Base-by-base conservation (phyloP, 2,797 vertebrate species). In the Decapterus maruadsi region DNA sequence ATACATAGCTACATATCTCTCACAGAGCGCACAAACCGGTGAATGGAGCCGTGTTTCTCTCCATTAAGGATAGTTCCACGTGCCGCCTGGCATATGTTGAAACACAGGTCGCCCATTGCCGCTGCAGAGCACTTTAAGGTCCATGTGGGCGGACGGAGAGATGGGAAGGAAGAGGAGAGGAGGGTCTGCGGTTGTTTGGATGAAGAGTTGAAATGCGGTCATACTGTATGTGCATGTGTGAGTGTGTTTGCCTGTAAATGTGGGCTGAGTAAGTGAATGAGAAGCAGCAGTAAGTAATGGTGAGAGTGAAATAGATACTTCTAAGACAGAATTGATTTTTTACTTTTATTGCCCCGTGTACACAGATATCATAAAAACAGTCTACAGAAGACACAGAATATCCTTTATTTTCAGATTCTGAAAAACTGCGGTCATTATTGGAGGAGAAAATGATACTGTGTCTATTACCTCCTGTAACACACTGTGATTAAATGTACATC, bases 21-120 rank as follows among this genome's bases (percentile, higher is more conserved):
- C 6, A 68, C 58, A 72, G 42, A 42, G 56, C 11, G 9, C 1
- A 4, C 14, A 22, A 26, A 14, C 48, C 14, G 2, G 42, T 73
- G 57, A 72, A 58, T 61, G 63, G 38, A 80, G 31, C 68, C 50
- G n/a, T 63, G 72, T 81, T 80, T 80, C 38, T 42, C 43, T 81
- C 58, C 70, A 79, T 72, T 72, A 65, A 61, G 40, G 36, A 62
- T 75, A 79, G 76, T 84, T 75, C 61, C 45, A 50, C 50, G 66
- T 69, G 80, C 75, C 70, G 73, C 78, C 68, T 68, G 68, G 78
- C 74, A 55, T 26, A 55, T 26, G 45, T 10, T 31, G 65, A 83
- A 69, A 86, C 83, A 81, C 73, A 74, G 71, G 63, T 70, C 65
- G 72, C 63, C 83, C 66, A 86, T 89, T 87, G 84, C 50, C 1